Evolutionary conservation across 2,113 vertebrate species (phyloP).

Genomic region (Sclerurus mexicanus): DNA sequence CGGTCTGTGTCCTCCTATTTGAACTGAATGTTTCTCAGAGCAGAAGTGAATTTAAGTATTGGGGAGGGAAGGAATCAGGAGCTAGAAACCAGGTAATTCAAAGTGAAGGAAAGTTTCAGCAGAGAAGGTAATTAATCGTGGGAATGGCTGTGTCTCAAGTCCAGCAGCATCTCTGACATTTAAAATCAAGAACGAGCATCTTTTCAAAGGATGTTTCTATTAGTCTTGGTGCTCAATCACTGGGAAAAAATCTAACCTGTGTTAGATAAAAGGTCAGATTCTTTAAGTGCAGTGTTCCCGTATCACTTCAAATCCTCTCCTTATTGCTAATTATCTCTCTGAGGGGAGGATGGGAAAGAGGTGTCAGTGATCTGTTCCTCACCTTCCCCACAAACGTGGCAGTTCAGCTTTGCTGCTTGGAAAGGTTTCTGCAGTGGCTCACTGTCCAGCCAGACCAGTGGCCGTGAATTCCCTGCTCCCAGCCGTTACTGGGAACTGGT

Average conservation of each 20-base stretch:
- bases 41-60: background rate
- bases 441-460: background rate
- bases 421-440: background rate
- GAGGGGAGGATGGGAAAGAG: background rate
- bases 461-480: background rate
- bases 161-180: background rate
- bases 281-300: background rate
- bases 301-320: background rate
- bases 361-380: background rate
- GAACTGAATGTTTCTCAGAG: background rate
- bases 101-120: background rate
- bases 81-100: background rate
- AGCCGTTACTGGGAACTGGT: background rate
- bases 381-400: rapidly evolving
- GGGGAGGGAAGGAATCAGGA: background rate
- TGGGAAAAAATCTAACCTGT: background rate
- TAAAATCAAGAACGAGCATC: background rate
- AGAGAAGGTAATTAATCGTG: background rate
- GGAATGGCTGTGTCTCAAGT: background rate
- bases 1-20: background rate
- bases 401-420: rapidly evolving
- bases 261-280: background rate
- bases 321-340: background rate
- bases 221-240: background rate
- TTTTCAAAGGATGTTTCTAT: background rate